Conservation (phyloP, 2,797 vertebrate genomes). For the Bothrops alternatus region DNA sequence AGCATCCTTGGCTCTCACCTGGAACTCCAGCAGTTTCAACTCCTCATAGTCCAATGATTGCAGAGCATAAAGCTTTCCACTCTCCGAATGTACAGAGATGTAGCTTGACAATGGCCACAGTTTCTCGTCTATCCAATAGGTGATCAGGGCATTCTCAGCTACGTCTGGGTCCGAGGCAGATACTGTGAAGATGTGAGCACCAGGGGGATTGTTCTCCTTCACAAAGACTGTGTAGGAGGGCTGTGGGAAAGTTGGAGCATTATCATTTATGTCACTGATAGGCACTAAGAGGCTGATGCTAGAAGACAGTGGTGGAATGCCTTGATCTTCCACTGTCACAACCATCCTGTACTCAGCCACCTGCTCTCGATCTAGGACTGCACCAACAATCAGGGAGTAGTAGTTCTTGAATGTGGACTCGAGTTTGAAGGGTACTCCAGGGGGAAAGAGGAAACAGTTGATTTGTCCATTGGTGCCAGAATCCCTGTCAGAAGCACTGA, state of each 20-base stretch:
- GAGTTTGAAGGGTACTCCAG: conserved; percentile 71
- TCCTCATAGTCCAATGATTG: conserved; percentile 63
- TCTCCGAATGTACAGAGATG: too few relatives aligned
- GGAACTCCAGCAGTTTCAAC: conserved; percentile 56
- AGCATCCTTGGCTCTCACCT: conserved; percentile 68
- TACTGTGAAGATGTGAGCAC: conserved; percentile 63
- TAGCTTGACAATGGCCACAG: too few relatives aligned
- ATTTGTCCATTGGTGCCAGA: conserved; percentile 73
- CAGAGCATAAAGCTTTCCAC: conserved; percentile 4
- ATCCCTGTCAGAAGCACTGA: conserved; percentile 82
- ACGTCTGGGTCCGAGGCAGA: too few relatives aligned
- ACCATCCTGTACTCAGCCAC: conserved; percentile 67
- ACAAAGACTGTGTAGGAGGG: too few relatives aligned
- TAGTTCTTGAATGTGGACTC: conserved; percentile 63
- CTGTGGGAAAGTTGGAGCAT: too few relatives aligned
- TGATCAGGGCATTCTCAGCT: too few relatives aligned
- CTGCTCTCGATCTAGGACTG: background rate
- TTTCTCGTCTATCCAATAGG: too few relatives aligned
- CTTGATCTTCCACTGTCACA: conserved; percentile 67
- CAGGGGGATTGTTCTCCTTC: conserved; percentile 49
- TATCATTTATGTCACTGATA: too few relatives aligned
- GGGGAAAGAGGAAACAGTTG: conserved; percentile 62
- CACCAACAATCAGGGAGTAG: background rate
- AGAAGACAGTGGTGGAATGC: conserved; percentile 59
- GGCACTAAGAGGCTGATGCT: conserved; percentile 29